phyloP scores from a whole-genome alignment of 1,140 invertebrate species.

The Myzus persicae region DNA sequence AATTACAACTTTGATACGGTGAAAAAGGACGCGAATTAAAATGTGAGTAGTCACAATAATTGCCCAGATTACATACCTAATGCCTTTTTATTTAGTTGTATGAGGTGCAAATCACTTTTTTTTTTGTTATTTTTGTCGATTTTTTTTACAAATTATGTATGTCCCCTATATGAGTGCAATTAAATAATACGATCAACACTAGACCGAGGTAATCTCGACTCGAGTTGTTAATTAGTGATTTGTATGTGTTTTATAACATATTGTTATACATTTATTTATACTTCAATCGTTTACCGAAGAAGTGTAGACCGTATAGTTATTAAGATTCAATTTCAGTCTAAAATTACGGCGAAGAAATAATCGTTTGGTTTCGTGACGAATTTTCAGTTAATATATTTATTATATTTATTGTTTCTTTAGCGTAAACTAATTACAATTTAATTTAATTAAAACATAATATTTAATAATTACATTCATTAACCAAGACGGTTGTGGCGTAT shows the following conservation, averaged over 20 bases:
- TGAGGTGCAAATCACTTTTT: too few species aligned
- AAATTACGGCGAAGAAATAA: not conserved
- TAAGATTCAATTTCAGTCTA: not conserved
- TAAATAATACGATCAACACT: not conserved
- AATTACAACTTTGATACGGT: too few species aligned
- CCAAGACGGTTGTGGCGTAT: not conserved
- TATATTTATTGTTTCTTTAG: not conserved
- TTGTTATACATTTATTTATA: not conserved
- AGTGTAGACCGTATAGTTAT: not conserved
- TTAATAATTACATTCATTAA: constrained; percentile 12
- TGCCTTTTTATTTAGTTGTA: too few species aligned
- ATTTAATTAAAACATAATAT: constrained; percentile 21
- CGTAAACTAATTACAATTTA: constrained; percentile 7
- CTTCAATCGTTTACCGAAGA: not conserved
- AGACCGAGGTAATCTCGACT: not conserved
- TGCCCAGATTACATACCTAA: too few species aligned
- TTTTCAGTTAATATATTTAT: not conserved
- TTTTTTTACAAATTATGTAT: too few species aligned
- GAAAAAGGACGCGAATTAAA: too few species aligned
- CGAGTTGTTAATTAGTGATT: too few species aligned
- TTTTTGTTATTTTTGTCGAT: too few species aligned
- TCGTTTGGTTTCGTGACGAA: not conserved
- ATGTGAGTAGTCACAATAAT: too few species aligned
- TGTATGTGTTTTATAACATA: not conserved
- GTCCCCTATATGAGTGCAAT: not conserved